Conservation (phyloP, 2,797 vertebrate species). For the Cuculus canorus region DNA sequence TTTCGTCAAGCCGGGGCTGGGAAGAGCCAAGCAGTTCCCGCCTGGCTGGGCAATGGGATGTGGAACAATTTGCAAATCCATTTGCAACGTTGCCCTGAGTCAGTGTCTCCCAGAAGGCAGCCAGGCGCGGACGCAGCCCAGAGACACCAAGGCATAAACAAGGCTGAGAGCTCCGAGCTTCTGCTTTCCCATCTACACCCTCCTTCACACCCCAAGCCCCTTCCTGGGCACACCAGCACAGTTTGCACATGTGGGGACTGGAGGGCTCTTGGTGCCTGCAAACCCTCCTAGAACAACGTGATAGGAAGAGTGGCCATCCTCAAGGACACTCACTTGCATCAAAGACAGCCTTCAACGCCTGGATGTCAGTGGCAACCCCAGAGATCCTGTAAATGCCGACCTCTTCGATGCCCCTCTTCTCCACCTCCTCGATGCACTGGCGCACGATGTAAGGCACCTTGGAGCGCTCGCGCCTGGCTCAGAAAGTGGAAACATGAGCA, state of each 20-base stretch:
- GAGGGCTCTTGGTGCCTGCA: accelerated
- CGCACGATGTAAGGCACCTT: conserved; percentile 99
- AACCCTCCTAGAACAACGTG: background rate
- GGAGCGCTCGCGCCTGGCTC: conserved; percentile 92
- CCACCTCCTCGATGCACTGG: conserved; percentile 97
- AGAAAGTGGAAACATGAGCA: background rate
- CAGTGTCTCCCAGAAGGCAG: conserved; percentile 34
- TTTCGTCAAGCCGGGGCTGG: background rate
- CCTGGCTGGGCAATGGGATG: background rate
- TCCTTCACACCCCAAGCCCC: background rate
- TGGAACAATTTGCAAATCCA: conserved; percentile 35
- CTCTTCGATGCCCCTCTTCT: conserved; percentile 97
- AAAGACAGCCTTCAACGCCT: conserved; percentile 92
- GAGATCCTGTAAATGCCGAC: conserved; percentile 99
- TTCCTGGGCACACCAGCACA: background rate
- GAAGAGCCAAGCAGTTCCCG: background rate
- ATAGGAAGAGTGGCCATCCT: accelerated
- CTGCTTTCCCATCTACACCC: background rate
- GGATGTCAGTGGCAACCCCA: conserved; percentile 96
- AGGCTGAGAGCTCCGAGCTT: background rate
- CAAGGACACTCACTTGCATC: conserved; percentile 89
- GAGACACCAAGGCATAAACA: background rate
- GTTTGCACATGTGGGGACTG: background rate
- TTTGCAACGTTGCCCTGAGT: background rate
- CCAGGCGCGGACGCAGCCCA: background rate